Percentiles rank a stretch among this genome's conserved stretches.
Conservation (phyloP, 2,113 vertebrate genomes). For the Mus musculus region GRCm39 chr12:97123001-97123500, state of each 20-base stretch:
- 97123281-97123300: background rate
- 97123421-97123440: slow-evolving; percentile 60
- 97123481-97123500: slow-evolving; percentile 58
- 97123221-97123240: background rate
- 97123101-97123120: slow-evolving; percentile 49
- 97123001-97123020: background rate
- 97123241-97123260: slow-evolving; percentile 5
- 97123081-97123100: slow-evolving; percentile 4
- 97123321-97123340: background rate
- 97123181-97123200: slow-evolving; percentile 27
- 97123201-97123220: background rate
- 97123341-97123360: background rate
- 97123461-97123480: slow-evolving; percentile 72
- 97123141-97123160: slow-evolving; percentile 11
- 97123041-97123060: background rate
- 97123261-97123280: background rate
- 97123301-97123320: background rate
- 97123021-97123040: background rate
- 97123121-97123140: slow-evolving; percentile 33
- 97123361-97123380: background rate
- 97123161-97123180: background rate
- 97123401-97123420: slow-evolving; percentile 62
- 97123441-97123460: slow-evolving; percentile 74
- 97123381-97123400: slow-evolving; percentile 71
- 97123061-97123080: background rate